Evolutionary conservation across 2,113 vertebrate species (phyloP), one percentile per base, ranked within the genome.

Genomic region (Bubalus kerabau): DNA sequence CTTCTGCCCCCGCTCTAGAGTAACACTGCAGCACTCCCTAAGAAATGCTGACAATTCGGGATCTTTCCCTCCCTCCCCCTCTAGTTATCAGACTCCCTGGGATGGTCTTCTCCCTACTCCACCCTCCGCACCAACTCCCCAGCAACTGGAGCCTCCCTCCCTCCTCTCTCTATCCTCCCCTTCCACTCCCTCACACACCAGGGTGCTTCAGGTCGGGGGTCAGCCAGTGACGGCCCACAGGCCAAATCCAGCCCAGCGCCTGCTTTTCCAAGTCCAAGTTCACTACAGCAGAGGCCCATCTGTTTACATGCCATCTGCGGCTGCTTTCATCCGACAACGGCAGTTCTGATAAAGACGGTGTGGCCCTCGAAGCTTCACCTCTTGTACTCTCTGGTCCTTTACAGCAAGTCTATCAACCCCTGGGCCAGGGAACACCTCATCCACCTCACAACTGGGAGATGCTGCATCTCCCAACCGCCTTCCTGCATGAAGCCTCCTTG

Each of bases 231-330:
- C 0, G 0, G 50, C 16, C 62, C 86, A 26, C 0, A 6, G 36
- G 59, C n/a, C 76, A 46, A 54, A 93, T 26, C 14, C 64, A 50
- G 17, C 40, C 71, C n/a, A 10, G 19, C 0, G 3, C 50, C 90
- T 2, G 26, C 2, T 16, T 57, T 17, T 15, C 19, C 62, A 4
- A 76, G 2, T 0, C 8, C 5, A 12, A 52, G 12, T 12, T 48
- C 15, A 10, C 1, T 0, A 24, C n/a, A 11, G 19, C 28, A 0
- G 16, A 36, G 64, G 19, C 67, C 9, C 1, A n/a, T 15, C 56
- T 0, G 0, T 12, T n/a, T 4, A 6, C 4, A 0, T 16, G 1
- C 2, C 0, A 7, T 3, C 14, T 19, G 7, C 0, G 4, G 10
- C 40, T 4, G 15, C 89, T 48, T 40, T 32, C 80, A 4, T 3